phyloP scores from a whole-genome alignment of 1,140 invertebrate genomes.

The Calliphora vicina region DNA sequence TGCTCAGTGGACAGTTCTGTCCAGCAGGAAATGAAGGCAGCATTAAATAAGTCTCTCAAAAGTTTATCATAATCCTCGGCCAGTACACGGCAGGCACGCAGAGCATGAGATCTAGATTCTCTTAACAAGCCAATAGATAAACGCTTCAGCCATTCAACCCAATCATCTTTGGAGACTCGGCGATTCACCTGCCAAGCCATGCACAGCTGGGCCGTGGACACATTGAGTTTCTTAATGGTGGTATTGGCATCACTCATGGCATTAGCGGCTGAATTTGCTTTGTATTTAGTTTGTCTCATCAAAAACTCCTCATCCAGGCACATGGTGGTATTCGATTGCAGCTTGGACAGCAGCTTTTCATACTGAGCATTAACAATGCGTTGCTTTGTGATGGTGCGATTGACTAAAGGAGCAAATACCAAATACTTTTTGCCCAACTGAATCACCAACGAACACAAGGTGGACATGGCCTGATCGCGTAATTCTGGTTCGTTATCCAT shows the following conservation, averaged over 20 bases:
- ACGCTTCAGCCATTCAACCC: constrained; percentile 95
- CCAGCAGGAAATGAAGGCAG: constrained; percentile 99
- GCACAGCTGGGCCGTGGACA: constrained; percentile 84
- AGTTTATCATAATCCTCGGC: constrained; percentile 95
- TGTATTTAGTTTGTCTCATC: constrained; percentile 67
- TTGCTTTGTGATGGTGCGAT: constrained; percentile 83
- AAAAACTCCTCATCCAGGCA: constrained; percentile 73
- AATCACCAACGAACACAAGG: constrained; percentile 84
- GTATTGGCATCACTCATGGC: constrained; percentile 66
- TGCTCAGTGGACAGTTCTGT: constrained; percentile 86
- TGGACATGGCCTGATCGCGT: constrained; percentile 86
- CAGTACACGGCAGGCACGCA: constrained; percentile 89
- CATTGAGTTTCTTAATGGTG: constrained; percentile 80
- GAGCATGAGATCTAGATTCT: constrained; percentile 92
- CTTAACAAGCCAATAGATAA: constrained; percentile 93
- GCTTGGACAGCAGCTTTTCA: constrained; percentile 76
- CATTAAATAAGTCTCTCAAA: constrained; percentile 95
- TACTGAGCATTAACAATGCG: constrained; percentile 84
- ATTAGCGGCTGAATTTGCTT: constrained; percentile 64
- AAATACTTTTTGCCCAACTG: constrained; percentile 91
- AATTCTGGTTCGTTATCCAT: constrained; percentile 85
- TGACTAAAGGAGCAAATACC: constrained; percentile 92
- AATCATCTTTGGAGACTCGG: constrained; percentile 95
- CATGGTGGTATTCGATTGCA: constrained; percentile 74
- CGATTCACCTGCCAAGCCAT: constrained; percentile 89